Percentiles rank a stretch among this genome's conserved stretches.
phyloP scores from a whole-genome alignment of 2,888 invertebrate species.

The Ectemnius cavifrons region DNA sequence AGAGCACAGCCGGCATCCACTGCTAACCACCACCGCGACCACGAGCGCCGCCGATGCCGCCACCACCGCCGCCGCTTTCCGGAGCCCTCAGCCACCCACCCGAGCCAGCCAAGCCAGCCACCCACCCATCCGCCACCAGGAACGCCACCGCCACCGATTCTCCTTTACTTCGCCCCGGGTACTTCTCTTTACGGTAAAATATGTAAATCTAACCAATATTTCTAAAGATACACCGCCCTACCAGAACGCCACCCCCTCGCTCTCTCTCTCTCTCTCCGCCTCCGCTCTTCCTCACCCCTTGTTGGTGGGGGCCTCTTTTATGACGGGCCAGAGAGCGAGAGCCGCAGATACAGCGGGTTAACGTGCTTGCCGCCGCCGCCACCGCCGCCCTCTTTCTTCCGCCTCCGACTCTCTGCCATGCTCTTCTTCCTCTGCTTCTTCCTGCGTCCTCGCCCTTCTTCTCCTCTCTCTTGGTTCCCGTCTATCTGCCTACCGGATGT shows the following conservation, averaged over 20 bases:
- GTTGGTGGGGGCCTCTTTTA: slow-evolving; percentile 66
- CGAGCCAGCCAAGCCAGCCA: too few relatives aligned
- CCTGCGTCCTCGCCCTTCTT: background rate
- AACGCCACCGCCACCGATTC: slow-evolving; percentile 52
- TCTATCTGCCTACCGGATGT: slow-evolving; percentile 18
- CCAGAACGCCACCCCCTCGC: slow-evolving; percentile 25
- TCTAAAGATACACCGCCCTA: slow-evolving; percentile 72
- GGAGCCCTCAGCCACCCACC: slow-evolving; percentile 24
- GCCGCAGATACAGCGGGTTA: slow-evolving; percentile 64
- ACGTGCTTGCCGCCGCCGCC: slow-evolving; percentile 28
- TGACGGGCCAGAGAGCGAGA: slow-evolving; percentile 67
- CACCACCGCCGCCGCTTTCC: slow-evolving; percentile 38
- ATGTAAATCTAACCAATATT: slow-evolving; percentile 77
- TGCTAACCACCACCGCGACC: slow-evolving; percentile 31
- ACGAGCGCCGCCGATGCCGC: slow-evolving; percentile 35
- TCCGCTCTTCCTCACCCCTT: too few relatives aligned
- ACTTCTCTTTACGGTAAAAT: slow-evolving; percentile 74
- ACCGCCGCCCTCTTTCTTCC: background rate
- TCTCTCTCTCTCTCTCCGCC: too few relatives aligned
- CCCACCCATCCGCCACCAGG: slow-evolving; percentile 9
- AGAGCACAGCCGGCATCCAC: slow-evolving; percentile 38
- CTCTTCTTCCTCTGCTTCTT: background rate
- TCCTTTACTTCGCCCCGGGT: slow-evolving; percentile 64
- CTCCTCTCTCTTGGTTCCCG: slow-evolving; percentile 12
- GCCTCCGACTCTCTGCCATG: background rate